A percentile compares a stretch with the other conserved stretches of the same genome.
Conservation (phyloP, 2,888 invertebrate genomes). For the Polyommatus icarus region DNA sequence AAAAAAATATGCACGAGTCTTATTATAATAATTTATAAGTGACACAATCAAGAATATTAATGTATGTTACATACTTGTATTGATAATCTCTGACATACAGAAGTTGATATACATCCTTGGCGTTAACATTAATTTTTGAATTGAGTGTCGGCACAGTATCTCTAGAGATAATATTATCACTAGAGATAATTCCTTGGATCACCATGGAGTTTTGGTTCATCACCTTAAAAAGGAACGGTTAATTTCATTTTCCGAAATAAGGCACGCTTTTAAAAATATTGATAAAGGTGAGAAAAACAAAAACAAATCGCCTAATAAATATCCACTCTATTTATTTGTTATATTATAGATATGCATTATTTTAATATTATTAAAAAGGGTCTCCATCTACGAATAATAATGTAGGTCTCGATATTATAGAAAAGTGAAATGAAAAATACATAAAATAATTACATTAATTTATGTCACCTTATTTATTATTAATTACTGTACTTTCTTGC, state of each 20-base stretch:
- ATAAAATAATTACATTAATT: no score
- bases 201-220: neutral
- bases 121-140: slow-evolving; percentile 35
- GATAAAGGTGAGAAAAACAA: neutral
- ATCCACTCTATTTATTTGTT: no score
- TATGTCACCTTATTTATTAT: no score
- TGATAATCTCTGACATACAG: slow-evolving; percentile 49
- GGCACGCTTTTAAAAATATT: neutral
- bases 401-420: no score
- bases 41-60: no score
- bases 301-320: neutral
- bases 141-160: neutral
- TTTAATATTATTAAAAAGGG: no score
- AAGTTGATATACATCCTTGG: slow-evolving; percentile 52
- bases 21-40: no score
- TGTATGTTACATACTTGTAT: slow-evolving; percentile 48
- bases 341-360: no score
- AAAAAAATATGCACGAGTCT: no score
- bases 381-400: no score
- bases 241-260: neutral
- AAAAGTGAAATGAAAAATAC: no score
- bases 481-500: no score
- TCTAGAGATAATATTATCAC: neutral
- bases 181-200: slow-evolving; percentile 1
- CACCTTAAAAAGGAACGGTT: neutral